Conservation (phyloP, 2,797 vertebrate genomes). For the Halcyon chelicuti region DNA sequence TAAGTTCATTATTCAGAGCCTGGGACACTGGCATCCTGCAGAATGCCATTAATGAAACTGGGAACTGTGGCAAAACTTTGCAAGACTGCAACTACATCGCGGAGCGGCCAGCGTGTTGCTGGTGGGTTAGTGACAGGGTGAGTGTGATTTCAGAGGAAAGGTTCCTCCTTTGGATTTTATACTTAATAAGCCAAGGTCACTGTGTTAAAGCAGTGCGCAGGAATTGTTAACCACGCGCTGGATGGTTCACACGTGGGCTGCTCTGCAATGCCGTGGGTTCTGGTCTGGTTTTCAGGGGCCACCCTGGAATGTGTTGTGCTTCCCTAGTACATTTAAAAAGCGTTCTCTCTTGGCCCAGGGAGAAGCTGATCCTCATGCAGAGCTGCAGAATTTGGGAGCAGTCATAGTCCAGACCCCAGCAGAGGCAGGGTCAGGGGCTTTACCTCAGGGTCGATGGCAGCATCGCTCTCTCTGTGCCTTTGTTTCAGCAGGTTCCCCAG, state of each 20-base stretch:
- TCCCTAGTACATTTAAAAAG: neutral
- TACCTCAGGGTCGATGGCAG: rapidly evolving
- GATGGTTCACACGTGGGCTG: rapidly evolving
- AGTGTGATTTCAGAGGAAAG: neutral
- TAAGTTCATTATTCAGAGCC: neutral
- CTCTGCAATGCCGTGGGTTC: neutral
- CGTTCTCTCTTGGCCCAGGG: rapidly evolving
- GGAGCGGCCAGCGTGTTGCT: neutral
- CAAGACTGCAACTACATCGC: neutral
- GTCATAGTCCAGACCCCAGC: rapidly evolving
- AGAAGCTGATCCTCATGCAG: neutral
- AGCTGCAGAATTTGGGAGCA: neutral
- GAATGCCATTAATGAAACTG: neutral
- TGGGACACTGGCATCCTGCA: rapidly evolving
- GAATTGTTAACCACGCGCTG: rapidly evolving
- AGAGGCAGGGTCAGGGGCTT: neutral
- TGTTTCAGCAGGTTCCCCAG: neutral
- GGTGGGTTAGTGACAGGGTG: neutral
- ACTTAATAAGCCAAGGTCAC: neutral
- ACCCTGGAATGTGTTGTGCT: neutral
- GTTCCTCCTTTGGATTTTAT: neutral
- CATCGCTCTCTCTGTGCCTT: neutral
- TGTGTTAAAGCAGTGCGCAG: rapidly evolving
- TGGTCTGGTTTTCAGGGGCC: neutral
- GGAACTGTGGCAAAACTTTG: neutral